A percentile compares a stretch with the other conserved stretches of the same genome.
Conservation (phyloP, 2,888 invertebrate genomes). For the Sabatieria punctata region DNA sequence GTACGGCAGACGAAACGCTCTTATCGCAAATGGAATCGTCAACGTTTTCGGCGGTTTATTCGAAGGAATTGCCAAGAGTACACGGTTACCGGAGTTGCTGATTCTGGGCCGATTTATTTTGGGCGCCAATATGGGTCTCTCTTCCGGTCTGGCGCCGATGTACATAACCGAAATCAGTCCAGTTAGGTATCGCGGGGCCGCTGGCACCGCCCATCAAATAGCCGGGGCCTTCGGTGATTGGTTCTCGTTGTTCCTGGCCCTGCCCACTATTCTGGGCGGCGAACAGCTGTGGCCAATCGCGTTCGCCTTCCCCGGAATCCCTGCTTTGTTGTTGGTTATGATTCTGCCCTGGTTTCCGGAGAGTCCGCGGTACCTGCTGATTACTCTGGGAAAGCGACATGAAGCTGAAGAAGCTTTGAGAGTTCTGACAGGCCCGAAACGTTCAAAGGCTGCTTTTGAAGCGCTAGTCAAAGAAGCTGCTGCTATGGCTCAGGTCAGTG, state of each 20-base stretch:
- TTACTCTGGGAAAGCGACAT: no score
- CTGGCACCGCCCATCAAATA: constrained; percentile 32
- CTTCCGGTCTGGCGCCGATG: constrained; percentile 32
- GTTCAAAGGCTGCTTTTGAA: no score
- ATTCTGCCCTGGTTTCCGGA: constrained; percentile 31
- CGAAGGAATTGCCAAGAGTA: constrained; percentile 24
- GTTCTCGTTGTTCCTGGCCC: constrained; percentile 30
- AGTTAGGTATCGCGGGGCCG: constrained; percentile 26
- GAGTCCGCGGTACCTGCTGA: constrained; percentile 31
- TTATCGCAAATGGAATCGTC: constrained; percentile 9
- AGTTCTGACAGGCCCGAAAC: no score
- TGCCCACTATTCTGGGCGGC: constrained; percentile 29
- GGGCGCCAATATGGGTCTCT: constrained; percentile 26
- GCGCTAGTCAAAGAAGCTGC: no score
- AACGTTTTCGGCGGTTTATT: constrained; percentile 21
- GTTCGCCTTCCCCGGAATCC: constrained; percentile 24
- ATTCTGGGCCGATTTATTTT: constrained; percentile 29
- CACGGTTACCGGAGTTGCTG: constrained; percentile 30
- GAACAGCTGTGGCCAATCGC: constrained; percentile 26
- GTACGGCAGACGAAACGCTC: constrained; percentile 23
- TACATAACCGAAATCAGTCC: constrained; percentile 32
- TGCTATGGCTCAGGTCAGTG: no score
- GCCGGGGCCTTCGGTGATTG: constrained; percentile 29
- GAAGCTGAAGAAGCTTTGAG: no score
- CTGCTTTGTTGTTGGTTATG: constrained; percentile 24